Evolutionary conservation across 1,140 invertebrate species (phyloP), one percentile per base, ranked within the genome.

Genomic region (Papilio aristodemus): DNA sequence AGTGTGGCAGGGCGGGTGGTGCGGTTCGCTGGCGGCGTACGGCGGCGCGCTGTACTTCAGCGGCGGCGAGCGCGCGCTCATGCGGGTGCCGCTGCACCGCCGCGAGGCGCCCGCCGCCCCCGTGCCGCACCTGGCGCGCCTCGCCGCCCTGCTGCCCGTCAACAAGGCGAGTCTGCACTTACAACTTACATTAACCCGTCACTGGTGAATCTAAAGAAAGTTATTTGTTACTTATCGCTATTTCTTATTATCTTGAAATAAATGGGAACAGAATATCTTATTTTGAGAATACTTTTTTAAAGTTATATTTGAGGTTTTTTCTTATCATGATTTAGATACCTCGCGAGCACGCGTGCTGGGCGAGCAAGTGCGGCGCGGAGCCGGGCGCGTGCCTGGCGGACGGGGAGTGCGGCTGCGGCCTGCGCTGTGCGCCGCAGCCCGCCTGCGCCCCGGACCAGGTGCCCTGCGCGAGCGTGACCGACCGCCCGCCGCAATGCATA

Each of bases 1-100:
- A 58, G 80, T 92, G 37, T 92, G 91, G 91, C 89, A 92, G 71
- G 90, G 91, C 71, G 89, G 90, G 8, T 90, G 93, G 32, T 92
- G 94, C 64, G 92, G 93, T 1, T 91, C 93, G 69, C 87, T 97
- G 58, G 93, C 95, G 0, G 94, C 96, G 6, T 89, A 95, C 54
- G 93, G 93, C 46, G 93, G 95, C 59, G 94, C 94, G 81, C 90
- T 98, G 19, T 98, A 98, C 87, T 97, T 97, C 95, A 93, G 95
- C 62, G 96, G 98, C 81, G 94, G 94, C 79, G 95, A 95, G 59
- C 93, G 89, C 4, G 88, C 91, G 2, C 87, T 93, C 13, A 92
- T 93, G 84, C 91, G 92, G 1, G 77, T 93, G 59, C 91, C 93
- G 37, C 87, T 93, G 22, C 87, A 84, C 43, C 90, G 92, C 3